Evolutionary conservation across 2,113 vertebrate species (phyloP), one percentile per base, ranked within the genome.

Genomic region (Campylomormyrus tamandua): DNA sequence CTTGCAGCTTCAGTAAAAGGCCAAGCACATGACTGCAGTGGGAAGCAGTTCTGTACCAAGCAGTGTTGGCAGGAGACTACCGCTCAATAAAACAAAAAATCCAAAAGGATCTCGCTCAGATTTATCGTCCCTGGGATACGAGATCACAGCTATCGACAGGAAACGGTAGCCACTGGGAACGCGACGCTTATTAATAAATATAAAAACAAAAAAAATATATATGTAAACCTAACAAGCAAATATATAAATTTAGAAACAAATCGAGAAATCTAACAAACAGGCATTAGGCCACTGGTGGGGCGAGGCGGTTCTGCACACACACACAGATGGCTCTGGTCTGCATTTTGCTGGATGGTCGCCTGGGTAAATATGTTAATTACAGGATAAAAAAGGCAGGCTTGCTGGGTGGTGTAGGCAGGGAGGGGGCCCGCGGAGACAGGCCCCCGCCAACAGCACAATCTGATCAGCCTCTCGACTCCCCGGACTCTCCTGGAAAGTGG

Each of bases 351-450:
- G 35, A 80, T 62, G 50, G 50, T 8, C 89, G 52, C 31, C 80
- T 90, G 89, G 83, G 89, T 66, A 85, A 90, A 86, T 70, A 86
- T 90, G 80, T 90, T 90, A 85, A 70, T 66, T 86, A 90, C 52
- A 85, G 42, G 56, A 86, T 90, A 87, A 90, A 85, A 62, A 86
- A 90, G 53, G 56, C 83, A 85, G 77, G 13, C 56, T 45, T 1
- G 13, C 48, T 42, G 52, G 50, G 77, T 62, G 77, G 50, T 15
- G 53, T 90, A 45, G 88, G 74, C 21, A 52, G 48, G 31, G 70
- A 35, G 31, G 50, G 35, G 19, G 49, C 31, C 89, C 39, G 6
- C 5, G 15, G 83, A 87, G 89, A 66, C 89, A 24, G 8, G 39
- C 80, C 52, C 52, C 56, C 56, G 89, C 83, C 89, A 90, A 70